phyloP scores from a whole-genome alignment of 2,888 invertebrate species.

The Drosophila subsilvestris region DNA sequence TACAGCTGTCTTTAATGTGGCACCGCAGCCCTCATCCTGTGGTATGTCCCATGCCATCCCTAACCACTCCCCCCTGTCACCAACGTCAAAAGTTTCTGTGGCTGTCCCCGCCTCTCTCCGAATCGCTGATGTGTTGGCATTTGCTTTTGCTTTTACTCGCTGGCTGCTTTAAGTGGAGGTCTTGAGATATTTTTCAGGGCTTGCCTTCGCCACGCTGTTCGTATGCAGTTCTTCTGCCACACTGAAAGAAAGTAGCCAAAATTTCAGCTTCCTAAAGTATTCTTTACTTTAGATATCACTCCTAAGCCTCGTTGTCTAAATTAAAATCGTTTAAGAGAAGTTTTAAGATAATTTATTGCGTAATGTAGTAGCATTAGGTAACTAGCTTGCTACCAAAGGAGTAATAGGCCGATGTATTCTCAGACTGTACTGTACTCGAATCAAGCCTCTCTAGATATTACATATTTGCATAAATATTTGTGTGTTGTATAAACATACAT shows the following conservation, averaged over 20 bases:
- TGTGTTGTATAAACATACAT: too few species aligned
- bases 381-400: too few species aligned
- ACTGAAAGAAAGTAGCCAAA: constrained; percentile 14
- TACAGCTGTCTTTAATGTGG: constrained; percentile 50
- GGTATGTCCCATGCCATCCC: background rate
- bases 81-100: constrained; percentile 70
- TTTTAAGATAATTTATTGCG: too few species aligned
- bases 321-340: too few species aligned
- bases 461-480: too few species aligned
- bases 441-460: too few species aligned
- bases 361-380: too few species aligned
- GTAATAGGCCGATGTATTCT: too few species aligned
- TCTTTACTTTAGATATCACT: too few species aligned
- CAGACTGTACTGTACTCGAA: too few species aligned
- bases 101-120: constrained; percentile 53
- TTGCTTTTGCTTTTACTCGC: constrained; percentile 47
- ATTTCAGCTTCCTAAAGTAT: background rate
- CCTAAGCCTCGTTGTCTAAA: too few species aligned
- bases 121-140: constrained; percentile 57
- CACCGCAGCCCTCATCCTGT: constrained; percentile 10
- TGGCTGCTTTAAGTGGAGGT: constrained; percentile 69
- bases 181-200: constrained; percentile 66
- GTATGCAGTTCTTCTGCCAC: constrained; percentile 47
- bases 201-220: constrained; percentile 44
- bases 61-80: constrained; percentile 31